phyloP scores from a whole-genome alignment of 2,888 invertebrate genomes.

The Cordilura impudica region DNA sequence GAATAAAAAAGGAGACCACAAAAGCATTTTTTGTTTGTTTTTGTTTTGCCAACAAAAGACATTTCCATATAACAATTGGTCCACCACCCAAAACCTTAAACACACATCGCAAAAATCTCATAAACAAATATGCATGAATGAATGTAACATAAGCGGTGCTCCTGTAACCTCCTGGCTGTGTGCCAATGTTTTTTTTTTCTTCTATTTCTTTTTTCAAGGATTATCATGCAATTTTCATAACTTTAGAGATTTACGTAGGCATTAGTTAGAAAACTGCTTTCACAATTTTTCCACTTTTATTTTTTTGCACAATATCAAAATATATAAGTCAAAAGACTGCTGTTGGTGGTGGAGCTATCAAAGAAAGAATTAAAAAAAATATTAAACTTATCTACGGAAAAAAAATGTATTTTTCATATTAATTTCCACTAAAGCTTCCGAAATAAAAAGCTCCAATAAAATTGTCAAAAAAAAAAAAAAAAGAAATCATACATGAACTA shows the following conservation, averaged over 20 bases:
- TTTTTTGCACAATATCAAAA: slow-evolving; percentile 23
- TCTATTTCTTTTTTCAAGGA: slow-evolving; percentile 47
- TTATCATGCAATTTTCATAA: slow-evolving; percentile 63
- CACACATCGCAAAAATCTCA: not conserved
- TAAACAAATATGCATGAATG: not conserved
- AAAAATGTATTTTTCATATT: slow-evolving; percentile 50
- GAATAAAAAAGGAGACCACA: not conserved
- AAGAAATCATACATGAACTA: slow-evolving; percentile 20
- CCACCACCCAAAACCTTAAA: not conserved
- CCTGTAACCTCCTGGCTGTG: slow-evolving; percentile 54
- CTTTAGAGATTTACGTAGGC: slow-evolving; percentile 60
- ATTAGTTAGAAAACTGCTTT: slow-evolving; percentile 50
- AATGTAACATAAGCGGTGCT: slow-evolving; percentile 27
- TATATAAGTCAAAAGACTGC: not conserved
- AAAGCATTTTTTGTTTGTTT: slow-evolving; percentile 13
- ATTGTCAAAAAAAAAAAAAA: slow-evolving; percentile 21
- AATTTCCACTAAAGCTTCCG: slow-evolving; percentile 56
- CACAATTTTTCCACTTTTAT: slow-evolving; percentile 16
- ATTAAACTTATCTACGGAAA: not conserved
- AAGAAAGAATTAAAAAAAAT: slow-evolving; percentile 14
- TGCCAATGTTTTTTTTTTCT: slow-evolving; percentile 44
- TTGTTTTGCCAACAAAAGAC: slow-evolving; percentile 18
- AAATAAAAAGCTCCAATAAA: slow-evolving; percentile 44
- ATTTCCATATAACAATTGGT: slow-evolving; percentile 23
- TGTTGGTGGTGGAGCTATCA: not conserved